These are phyloP conservation scores for Cacoxenus indagator DNA, from an alignment of 2,888 invertebrate genomes.

Conservation along the genomic window DNA sequence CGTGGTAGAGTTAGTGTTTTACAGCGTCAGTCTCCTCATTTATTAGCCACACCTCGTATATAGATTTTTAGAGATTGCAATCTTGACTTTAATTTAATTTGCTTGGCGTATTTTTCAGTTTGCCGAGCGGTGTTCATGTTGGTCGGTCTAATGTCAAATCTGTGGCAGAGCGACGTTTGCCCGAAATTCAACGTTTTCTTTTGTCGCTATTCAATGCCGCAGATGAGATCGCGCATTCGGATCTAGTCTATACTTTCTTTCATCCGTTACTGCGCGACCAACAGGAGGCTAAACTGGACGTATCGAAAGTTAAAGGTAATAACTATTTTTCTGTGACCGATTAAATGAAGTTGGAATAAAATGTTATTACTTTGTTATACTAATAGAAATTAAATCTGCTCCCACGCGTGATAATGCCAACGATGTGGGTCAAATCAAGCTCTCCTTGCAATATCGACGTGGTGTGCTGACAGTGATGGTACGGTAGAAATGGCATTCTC, in stretches of 20 bases:
- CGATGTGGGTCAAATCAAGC: conserved; percentile 81
- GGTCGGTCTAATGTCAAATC: conserved; percentile 95
- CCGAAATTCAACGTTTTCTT: conserved; percentile 90
- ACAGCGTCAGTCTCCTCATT: no score
- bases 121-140: conserved; percentile 83
- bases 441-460: conserved; percentile 82
- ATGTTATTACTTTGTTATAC: not conserved
- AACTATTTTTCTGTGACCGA: not conserved
- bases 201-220: conserved; percentile 87
- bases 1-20: no score
- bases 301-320: conserved; percentile 82
- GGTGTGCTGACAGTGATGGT: conserved; percentile 85
- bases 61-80: no score
- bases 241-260: conserved; percentile 98
- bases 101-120: conserved; percentile 68
- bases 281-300: conserved; percentile 86
- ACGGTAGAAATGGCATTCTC: conserved; percentile 20
- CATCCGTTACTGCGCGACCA: conserved; percentile 96
- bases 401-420: conserved; percentile 67
- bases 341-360: not conserved
- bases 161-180: conserved; percentile 93
- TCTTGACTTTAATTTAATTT: not conserved
- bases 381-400: conserved; percentile 60
- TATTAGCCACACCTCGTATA: no score
- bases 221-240: conserved; percentile 94